Evolutionary conservation across 1,140 invertebrate species (phyloP), one percentile per base, ranked within the genome.

Genomic region (Spodoptera litura): DNA sequence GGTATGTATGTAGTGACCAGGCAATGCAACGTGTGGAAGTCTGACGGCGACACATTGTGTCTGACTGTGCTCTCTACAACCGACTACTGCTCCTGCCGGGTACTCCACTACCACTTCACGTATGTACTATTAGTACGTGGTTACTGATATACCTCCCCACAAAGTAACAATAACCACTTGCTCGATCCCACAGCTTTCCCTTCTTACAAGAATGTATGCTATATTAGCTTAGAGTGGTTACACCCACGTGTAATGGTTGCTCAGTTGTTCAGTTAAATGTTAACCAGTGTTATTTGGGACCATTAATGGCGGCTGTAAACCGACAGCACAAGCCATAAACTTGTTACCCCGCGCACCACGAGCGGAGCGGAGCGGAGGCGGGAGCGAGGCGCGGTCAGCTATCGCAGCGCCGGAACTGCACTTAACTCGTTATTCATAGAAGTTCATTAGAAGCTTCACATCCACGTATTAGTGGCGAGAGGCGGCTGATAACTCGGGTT

Each of bases 401-500:
- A 68, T 68, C 49, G 11, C 49, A 27, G 49, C 62, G 27, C 35
- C 64, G 53, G 61, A 49, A 71, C 55, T 53, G 9, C 38, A 44
- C 38, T 44, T 58, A 72, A 76, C 66, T 38, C 66, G 59, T 53
- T 38, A 79, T 78, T 76, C 53, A 73, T 59, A 77, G 74, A 79
- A 58, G 44, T 79, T 82, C 73, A 78, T 82, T 82, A 80, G 61
- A 51, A 27, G 79, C 31, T 44, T 55, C 53, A 56, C 61, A 55
- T 70, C 44, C 53, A 56, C 61, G 62, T 70, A 68, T 75, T 49
- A 53, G 53, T 35, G 51, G 64, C 20, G 62, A 66, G 27, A 38
- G 31, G 59, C 52, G 55, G 53, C 9, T 66, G 75, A 83, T 84
- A 84, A 78, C 75, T 77, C 59, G 62, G 76, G 53, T 81, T 81